phyloP scores from a whole-genome alignment of 2,888 invertebrate genomes.

The Drosophila mulleri region DNA sequence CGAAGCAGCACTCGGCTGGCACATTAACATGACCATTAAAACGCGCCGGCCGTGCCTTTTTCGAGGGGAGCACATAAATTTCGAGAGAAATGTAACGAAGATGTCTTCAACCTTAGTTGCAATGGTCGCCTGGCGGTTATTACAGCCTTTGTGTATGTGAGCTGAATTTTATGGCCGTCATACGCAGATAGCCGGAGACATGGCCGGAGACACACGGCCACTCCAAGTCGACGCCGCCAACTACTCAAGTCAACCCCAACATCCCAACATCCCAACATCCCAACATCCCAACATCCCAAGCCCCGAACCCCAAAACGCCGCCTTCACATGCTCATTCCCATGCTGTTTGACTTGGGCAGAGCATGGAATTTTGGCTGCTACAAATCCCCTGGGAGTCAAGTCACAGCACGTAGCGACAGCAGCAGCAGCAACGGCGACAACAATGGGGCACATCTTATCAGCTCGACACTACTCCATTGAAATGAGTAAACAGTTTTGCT shows the following conservation, averaged over 20 bases:
- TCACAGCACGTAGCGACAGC: constrained; percentile 70
- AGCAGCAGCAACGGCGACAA: constrained; percentile 12
- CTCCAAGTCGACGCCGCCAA: background rate
- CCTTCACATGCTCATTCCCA: constrained; percentile 3
- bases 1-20: constrained; percentile 8
- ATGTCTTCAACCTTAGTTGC: constrained; percentile 53
- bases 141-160: constrained; percentile 60
- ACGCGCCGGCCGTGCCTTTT: constrained; percentile 33
- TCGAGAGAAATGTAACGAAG: constrained; percentile 38
- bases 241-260: background rate
- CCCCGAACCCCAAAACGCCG: background rate
- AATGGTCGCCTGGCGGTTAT: constrained; percentile 74
- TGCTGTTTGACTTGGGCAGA: constrained; percentile 15
- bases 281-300: no score
- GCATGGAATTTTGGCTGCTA: constrained; percentile 63
- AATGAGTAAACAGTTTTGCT: constrained; percentile 79
- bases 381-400: constrained; percentile 71
- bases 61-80: constrained; percentile 41
- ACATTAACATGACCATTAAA: constrained; percentile 76
- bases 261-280: background rate
- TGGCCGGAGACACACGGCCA: constrained; percentile 40
- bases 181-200: constrained; percentile 69
- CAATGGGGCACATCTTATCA: constrained; percentile 60
- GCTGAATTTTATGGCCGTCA: constrained; percentile 76
- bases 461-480: constrained; percentile 71